phyloP scores from a whole-genome alignment of 2,113 vertebrate genomes.

The Aplodontia rufa region DNA sequence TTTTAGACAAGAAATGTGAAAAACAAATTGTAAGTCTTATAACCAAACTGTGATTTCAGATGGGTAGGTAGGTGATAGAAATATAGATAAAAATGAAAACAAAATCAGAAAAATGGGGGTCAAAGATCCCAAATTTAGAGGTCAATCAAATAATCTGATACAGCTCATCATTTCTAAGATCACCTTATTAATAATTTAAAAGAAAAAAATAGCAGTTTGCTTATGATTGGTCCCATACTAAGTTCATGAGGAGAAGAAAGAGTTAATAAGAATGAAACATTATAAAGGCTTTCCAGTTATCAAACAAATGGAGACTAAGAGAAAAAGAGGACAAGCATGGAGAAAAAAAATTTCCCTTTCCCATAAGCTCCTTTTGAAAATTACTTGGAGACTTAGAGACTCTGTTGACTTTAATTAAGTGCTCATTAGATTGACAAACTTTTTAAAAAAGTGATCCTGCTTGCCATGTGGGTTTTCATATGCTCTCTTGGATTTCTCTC shows the following conservation, averaged over 20 bases:
- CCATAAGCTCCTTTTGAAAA: conserved; percentile 84
- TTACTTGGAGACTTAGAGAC: conserved; percentile 87
- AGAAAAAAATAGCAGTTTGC: neutral
- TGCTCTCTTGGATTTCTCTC: conserved; percentile 79
- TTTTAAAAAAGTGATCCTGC: conserved; percentile 79
- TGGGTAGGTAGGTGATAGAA: neutral
- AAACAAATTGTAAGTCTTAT: neutral
- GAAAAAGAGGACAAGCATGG: conserved; percentile 80
- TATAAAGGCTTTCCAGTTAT: conserved; percentile 81
- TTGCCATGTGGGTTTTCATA: conserved; percentile 82
- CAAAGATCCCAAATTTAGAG: neutral
- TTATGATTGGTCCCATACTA: conserved; percentile 66
- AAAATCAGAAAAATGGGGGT: neutral
- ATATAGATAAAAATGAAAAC: neutral
- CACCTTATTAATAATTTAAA: neutral
- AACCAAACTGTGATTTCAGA: neutral
- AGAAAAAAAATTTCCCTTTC: conserved; percentile 66
- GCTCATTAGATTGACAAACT: conserved; percentile 84
- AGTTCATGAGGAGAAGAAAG: conserved; percentile 53
- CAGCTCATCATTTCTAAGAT: neutral
- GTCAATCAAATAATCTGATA: neutral
- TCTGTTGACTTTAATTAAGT: conserved; percentile 87
- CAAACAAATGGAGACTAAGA: conserved; percentile 79
- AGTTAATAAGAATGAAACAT: conserved; percentile 79
- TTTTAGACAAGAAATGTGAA: neutral